Evolutionary conservation across 1,140 invertebrate species (phyloP).

Genomic region (Drosophila mojavensis): DNA sequence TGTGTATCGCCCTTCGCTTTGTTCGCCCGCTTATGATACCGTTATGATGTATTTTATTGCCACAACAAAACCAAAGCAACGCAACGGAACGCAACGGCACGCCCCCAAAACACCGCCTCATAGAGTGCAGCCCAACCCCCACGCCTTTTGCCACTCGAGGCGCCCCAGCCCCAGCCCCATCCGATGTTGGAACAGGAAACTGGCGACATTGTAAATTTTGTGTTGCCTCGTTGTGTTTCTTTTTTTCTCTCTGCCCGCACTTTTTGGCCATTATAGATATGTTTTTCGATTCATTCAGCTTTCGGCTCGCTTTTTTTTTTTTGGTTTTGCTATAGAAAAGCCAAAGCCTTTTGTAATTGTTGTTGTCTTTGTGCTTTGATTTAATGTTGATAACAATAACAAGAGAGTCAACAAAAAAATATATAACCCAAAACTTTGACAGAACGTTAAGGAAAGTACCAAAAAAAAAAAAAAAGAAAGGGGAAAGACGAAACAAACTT

Average conservation of each 20-base stretch:
- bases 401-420: conserved; percentile 54
- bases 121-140: conserved; percentile 10
- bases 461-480: conserved; percentile 4
- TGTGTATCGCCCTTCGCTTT: conserved; percentile 69
- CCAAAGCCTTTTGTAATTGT: conserved; percentile 76
- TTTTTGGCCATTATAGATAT: conserved; percentile 51
- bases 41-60: conserved; percentile 83
- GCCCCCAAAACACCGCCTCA: conserved; percentile 33
- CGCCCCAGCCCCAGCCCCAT: background rate
- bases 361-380: conserved; percentile 81
- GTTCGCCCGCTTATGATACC: conserved; percentile 80
- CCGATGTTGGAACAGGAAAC: conserved; percentile 57
- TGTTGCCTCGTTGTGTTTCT: conserved; percentile 31
- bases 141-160: background rate
- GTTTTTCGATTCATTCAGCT: conserved; percentile 45
- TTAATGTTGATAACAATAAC: conserved; percentile 83
- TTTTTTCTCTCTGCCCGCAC: conserved; percentile 33
- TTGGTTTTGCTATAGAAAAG: conserved; percentile 17
- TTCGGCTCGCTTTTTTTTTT: conserved; percentile 1
- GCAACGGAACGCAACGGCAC: conserved; percentile 42
- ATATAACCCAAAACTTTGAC: conserved; percentile 71
- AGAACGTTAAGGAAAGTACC: conserved; percentile 39
- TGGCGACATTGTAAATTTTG: conserved; percentile 81
- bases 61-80: conserved; percentile 77
- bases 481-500: conserved; percentile 43